phyloP scores from a whole-genome alignment of 2,113 vertebrate genomes.

The Euleptes europaea region DNA sequence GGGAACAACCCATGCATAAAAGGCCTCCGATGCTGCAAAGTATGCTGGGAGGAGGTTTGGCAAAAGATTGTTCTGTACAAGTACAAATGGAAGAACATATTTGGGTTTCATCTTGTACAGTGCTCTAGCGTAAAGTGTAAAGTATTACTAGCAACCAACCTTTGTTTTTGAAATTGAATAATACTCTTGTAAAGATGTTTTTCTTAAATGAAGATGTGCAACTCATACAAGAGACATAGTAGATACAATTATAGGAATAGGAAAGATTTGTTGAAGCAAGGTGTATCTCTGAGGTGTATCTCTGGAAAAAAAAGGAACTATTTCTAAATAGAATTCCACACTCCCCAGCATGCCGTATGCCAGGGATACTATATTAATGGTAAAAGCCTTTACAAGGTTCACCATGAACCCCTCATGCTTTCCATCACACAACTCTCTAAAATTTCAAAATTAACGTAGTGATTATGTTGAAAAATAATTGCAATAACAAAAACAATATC shows the following conservation, averaged over 20 bases:
- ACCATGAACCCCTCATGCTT: not conserved
- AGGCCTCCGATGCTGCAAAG: no score
- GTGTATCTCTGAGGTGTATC: constrained; percentile 12
- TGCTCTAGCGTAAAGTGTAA: not conserved
- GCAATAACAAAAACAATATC: not conserved
- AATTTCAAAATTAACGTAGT: not conserved
- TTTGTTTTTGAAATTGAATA: not conserved
- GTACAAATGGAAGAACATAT: not conserved
- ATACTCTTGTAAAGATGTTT: not conserved
- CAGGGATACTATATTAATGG: not conserved
- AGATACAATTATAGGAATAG: not conserved
- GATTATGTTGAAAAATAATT: not conserved
- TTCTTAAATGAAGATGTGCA: not conserved
- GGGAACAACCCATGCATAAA: no score
- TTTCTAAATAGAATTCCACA: constrained; percentile 55
- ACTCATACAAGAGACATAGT: not conserved
- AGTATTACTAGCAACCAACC: not conserved
- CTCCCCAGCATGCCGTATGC: constrained; percentile 10
- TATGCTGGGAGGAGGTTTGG: no score
- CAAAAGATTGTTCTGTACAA: no score
- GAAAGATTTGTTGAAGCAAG: constrained; percentile 53
- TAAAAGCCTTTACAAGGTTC: not conserved
- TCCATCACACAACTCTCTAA: not conserved
- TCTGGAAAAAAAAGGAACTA: constrained; percentile 58
- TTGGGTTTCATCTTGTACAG: not conserved